Evolutionary conservation across 2,888 invertebrate genomes (phyloP), one percentile per base, ranked within the genome.

Genomic region (Dasypolia templi): DNA sequence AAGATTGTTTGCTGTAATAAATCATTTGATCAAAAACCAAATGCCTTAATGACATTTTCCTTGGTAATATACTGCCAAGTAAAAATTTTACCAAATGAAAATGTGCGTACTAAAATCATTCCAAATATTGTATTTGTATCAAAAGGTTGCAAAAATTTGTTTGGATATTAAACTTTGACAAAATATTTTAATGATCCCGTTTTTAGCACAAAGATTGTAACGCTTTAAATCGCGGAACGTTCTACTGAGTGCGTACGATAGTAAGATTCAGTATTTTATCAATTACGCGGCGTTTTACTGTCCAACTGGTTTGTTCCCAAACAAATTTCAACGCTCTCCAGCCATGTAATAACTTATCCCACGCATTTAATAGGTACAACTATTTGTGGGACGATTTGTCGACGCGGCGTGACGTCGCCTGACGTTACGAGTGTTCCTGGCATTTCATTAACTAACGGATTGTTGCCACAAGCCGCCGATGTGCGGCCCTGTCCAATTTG

Each of bases 371-470:
- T 84, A 73, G 64, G 65, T 67, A 81, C 70, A 81, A 86, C 68
- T 77, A 81, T 81, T 82, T 79, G 79, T 56, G 75, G 76, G 70
- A 67, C 68, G 82, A 76, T 77, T 84, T 84, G 84, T 81, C 79
- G 77, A 73, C 77, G 65, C 75, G 73, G 72, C 75, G 77, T 83
- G 81, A 77, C 77, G 75, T 78, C 63, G 77, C 58, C 67, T 84
- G 82, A 84, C 85, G 83, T 82, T 77, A 72, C 82, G 83, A 73
- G 77, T 87, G 88, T 81, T 81, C 79, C 77, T 89, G 89, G 89
- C 89, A 80, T 88, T 88, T 88, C 88, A 88, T 88, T 88, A 88
- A 83, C 88, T 86, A 88, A 86, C 84, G 83, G 88, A 89, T 89
- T 88, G 88, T 89, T 77, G 83, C 85, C 84, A 71, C 83, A 82